Base-by-base conservation (phyloP, 2,113 vertebrate species). In the Tapirus terrestris region DNA sequence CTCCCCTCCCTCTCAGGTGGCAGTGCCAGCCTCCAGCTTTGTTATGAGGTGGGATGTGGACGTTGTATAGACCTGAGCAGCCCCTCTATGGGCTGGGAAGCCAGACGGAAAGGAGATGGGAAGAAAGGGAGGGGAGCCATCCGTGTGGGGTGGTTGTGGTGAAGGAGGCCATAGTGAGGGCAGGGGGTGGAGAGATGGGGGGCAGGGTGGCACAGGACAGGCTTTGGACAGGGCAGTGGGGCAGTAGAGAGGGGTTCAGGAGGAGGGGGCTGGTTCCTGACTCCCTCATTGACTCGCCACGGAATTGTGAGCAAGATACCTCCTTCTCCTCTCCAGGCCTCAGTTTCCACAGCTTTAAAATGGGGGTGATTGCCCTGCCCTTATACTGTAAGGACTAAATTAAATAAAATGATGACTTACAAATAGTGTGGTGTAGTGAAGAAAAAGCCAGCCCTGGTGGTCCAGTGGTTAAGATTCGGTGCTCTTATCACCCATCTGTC, bases 271-370 rank as follows among this genome's bases (percentile, higher is more conserved):
- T 39, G 2, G 25, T 18, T 85, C n/a, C 75, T 1, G 2, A 13
- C n/a, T 65, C 67, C 27, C 18, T 60, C 61, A 0, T 10, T 7
- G n/a, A 48, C 75, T 13, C 61, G 56, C 48, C 25, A 3, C 12
- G 31, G 1, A 25, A 36, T 45, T 4, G 0, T 11, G 33, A 72
- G 36, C 72, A n/a, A 48, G 73, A 29, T 3, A 8, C 45, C 33
- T 11, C 53, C 29, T 70, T 51, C 81, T 79, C 45, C 8, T 23
- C 21, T 63, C 60, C 56, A 29, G 27, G 67, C 60, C 77, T 94
- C 67, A n/a, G 92, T 85, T 72, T 91, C n/a, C 70, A 75, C 20
- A 4, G 27, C 85, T 97, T 29, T 95, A 45, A 93, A 70, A 58
- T 25, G n/a, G 79, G 60, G 16, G 5, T 18, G 25, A 58, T 1